Conservation (phyloP, 2,113 vertebrate species). For the Phaetusa simplex region DNA sequence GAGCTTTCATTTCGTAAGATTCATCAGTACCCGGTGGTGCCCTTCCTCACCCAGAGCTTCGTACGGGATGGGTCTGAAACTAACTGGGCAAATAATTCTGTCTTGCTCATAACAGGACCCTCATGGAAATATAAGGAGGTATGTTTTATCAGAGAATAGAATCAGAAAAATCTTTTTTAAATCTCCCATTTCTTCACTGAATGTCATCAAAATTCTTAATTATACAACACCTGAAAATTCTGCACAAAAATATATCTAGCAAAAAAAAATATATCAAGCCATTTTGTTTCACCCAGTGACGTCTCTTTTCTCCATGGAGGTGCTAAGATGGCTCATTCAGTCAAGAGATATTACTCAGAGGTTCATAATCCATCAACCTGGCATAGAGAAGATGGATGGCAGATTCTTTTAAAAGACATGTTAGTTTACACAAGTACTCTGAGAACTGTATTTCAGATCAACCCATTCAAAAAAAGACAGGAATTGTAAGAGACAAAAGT, state of each 20-base stretch:
- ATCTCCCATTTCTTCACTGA: background rate
- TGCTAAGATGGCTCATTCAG: constrained; percentile 33
- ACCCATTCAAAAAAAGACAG: background rate
- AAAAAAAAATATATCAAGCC: background rate
- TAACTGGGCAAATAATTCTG: background rate
- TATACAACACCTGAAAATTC: background rate
- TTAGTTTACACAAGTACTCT: constrained; percentile 19
- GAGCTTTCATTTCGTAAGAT: background rate
- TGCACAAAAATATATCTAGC: background rate
- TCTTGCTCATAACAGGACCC: background rate
- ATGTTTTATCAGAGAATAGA: background rate
- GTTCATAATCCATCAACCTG: constrained; percentile 56
- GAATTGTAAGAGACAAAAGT: background rate
- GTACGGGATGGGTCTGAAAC: background rate
- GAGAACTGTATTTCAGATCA: constrained; percentile 45
- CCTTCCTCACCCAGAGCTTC: background rate
- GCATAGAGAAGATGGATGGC: constrained; percentile 40
- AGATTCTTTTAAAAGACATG: constrained; percentile 32
- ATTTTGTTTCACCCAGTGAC: background rate
- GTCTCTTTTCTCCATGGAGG: background rate
- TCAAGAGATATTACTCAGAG: constrained; percentile 42
- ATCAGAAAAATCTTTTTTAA: background rate
- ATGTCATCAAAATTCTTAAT: background rate
- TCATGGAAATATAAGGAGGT: background rate
- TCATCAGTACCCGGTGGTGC: background rate